These are phyloP conservation scores for Cinara cedri DNA, from an alignment of 2,888 invertebrate species.

Conservation along the genomic window DNA sequence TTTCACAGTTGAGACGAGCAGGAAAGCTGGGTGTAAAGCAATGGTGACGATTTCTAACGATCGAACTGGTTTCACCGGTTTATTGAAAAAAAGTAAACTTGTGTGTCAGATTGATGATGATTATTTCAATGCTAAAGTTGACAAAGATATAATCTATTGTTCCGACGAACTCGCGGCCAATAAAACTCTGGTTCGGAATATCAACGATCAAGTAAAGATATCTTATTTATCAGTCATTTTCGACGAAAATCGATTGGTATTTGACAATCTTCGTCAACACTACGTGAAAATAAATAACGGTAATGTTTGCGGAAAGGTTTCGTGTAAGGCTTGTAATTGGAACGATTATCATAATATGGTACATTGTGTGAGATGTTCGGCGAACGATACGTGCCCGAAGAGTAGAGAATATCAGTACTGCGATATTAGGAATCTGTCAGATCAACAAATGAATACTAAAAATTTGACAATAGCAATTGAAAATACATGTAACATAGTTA, in stretches of 20 bases:
- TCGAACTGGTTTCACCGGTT: background rate
- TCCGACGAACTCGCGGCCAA: background rate
- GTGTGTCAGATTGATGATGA: background rate
- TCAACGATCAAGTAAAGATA: background rate
- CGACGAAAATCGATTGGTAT: background rate
- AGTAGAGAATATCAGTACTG: background rate
- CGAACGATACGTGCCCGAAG: background rate
- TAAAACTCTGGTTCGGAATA: too few species aligned
- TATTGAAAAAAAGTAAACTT: background rate
- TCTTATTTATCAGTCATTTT: background rate
- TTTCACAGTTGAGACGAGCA: background rate
- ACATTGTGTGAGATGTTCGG: background rate
- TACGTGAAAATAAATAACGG: background rate
- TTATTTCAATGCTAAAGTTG: background rate
- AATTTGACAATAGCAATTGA: too few species aligned
- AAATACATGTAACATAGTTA: too few species aligned
- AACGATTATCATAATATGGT: too few species aligned
- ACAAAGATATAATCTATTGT: background rate
- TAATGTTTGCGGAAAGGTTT: background rate
- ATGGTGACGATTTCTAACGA: background rate
- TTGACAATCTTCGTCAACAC: background rate
- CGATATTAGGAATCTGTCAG: background rate
- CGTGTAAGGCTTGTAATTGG: background rate
- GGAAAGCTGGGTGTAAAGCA: background rate
- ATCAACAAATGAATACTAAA: rapidly evolving